Evolutionary conservation across 2,797 vertebrate species (phyloP).

Genomic region (Rousettus madagascariensis): DNA sequence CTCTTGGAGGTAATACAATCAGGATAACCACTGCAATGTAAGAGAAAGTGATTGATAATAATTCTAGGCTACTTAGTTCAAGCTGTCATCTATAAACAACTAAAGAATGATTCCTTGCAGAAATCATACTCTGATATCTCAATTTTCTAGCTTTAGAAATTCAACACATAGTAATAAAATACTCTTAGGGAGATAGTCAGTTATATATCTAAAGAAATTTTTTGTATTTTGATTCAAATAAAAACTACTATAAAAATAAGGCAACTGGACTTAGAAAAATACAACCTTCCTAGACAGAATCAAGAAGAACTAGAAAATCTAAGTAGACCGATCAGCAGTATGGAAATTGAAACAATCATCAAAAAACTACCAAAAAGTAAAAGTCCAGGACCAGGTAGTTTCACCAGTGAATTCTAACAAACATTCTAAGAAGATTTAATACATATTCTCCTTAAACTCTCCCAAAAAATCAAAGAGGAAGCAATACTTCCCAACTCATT

Average conservation of each 20-base stretch:
- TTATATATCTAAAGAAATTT: not conserved
- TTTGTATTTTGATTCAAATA: not conserved
- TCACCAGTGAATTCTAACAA: no score
- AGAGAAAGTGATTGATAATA: not conserved
- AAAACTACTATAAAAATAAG: not conserved
- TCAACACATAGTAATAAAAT: not conserved
- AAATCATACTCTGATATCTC: slow-evolving; percentile 10
- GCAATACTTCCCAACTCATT: no score
- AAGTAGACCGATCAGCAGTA: no score
- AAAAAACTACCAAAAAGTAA: no score
- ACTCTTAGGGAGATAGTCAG: not conserved
- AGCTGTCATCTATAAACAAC: not conserved
- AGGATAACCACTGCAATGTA: not conserved
- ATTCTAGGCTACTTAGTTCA: not conserved
- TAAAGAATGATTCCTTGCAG: not conserved
- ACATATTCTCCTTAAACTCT: no score
- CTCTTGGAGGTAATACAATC: not conserved
- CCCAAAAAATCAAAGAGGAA: no score
- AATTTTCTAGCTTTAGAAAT: slow-evolving; percentile 18
- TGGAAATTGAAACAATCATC: no score
- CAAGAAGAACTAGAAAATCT: no score
- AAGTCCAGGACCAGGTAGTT: no score
- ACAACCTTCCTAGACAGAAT: no score
- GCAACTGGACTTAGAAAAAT: not conserved
- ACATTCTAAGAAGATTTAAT: no score